Base-by-base conservation (phyloP, 2,888 invertebrate genomes). In the Aquatica leii region DNA sequence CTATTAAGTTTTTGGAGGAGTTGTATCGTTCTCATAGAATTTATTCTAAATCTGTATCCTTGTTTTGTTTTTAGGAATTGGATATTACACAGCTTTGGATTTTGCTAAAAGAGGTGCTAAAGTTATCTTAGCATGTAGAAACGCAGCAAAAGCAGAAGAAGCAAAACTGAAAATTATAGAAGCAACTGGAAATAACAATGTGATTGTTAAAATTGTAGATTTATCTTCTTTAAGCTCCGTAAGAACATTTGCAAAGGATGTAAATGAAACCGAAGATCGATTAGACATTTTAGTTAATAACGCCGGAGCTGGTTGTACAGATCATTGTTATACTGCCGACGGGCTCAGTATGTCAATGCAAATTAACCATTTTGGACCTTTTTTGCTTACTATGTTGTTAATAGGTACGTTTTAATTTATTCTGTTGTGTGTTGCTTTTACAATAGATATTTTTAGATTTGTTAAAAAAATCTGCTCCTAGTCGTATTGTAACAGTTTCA, bases 321-420 rank as follows among this genome's bases (percentile, higher is more conserved):
- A 80, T 0, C 77, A 82, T 41, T 77, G 78, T 17, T 76, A 77
- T 24, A 88, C 89, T 0, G 82, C 83, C 59, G 89, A 91, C 69
- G 89, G 88, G 0, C 82, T 90, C 35, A 85, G 89, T 37, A 77
- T 82, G 15, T 86, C 85, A 51, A 85, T 89, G 83, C 88, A 88
- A 66, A 84, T 87, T 12, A 90, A 91, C 68, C 86, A 90, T 71
- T 86, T 85, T 70, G 85, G 85, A 6, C 83, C 82, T 31, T 87
- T 91, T 74, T 78, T 92, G 17, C 79, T 92, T 54, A 91, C 90
- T 0, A 81, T 88, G 64, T 82, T 92, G 0, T 77, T 92, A 0
- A 73, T 85, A 0, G 86, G 87, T 67, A 67, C 81, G 69, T 59
- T 21, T 51, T n/a, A 37, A 9, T 8, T 12, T 17, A 20, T 31